Base-by-base conservation (phyloP, 1,140 invertebrate species). In the Cotesia glomerata region DNA sequence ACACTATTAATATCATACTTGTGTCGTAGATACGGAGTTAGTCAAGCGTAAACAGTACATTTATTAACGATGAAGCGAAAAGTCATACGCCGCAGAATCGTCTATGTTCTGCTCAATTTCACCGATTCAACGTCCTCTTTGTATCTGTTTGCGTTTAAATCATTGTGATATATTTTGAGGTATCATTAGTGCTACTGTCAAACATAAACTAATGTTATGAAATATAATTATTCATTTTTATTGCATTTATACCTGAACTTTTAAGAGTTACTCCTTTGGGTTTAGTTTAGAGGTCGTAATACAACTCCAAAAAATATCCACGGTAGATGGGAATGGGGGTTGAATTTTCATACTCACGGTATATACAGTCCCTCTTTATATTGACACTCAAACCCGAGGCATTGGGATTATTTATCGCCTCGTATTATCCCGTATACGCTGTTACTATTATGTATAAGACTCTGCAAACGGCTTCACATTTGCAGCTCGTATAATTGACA, bases 41-140 rank as follows among this genome's bases (percentile, higher is more conserved):
- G 66, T 75, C 75, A 69, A 77, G 26, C 81, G 80, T 74, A 81
- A 82, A 82, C 68, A 39, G 13, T 26, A 51, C 26, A 35, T 11
- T 16, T 36, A 39, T 64, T 65, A 35, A 39, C 34, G 16, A 26
- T 35, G 75, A 81, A 45, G 39, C 39, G 81, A 80, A 76, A 75
- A 63, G 61, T 73, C 63, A 65, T 65, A 49, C 63, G 39, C 39
- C 36, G 45, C 76, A 70, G 58, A 74, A 75, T 69, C 74, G 13
- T 75, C 39, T 7, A 72, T 72, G 76, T 79, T 82, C 80, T 80
- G 81, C 81, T 81, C 80, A 82, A 82, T 82, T 82, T 82, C 81
- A 82, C 80, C 78, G 79, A 82, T 82, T 82, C 80, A 78, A 79
- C 69, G 36, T 74, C 73, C 73, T 73, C 77, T 81, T 65, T 81